phyloP scores from a whole-genome alignment of 2,113 vertebrate genomes.

The Colinus virginianus region DNA sequence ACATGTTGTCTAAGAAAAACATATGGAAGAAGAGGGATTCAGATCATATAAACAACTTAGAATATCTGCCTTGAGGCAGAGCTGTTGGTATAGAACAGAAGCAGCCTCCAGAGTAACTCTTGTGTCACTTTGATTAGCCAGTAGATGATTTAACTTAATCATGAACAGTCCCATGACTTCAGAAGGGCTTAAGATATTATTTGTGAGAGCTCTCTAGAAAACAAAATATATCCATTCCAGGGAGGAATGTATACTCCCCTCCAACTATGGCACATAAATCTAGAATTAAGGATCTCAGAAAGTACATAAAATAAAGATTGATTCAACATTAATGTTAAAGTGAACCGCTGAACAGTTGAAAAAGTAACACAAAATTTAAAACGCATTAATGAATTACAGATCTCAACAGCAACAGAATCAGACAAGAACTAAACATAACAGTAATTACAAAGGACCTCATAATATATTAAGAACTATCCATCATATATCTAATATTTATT shows the following conservation, averaged over 20 bases:
- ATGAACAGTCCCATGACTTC: not conserved
- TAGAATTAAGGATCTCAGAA: not conserved
- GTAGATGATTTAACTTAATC: constrained; percentile 13
- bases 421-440: not conserved
- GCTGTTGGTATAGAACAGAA: not conserved
- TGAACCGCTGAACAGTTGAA: not conserved
- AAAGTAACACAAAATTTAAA: constrained; percentile 4
- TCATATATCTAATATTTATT: not conserved
- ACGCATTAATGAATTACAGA: constrained; percentile 23
- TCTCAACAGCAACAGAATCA: not conserved
- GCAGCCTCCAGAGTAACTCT: not conserved
- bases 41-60: not conserved
- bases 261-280: not conserved
- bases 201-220: not conserved
- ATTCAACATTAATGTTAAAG: not conserved
- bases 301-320: not conserved
- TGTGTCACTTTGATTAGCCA: not conserved
- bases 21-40: not conserved
- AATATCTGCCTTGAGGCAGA: not conserved
- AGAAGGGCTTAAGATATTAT: not conserved
- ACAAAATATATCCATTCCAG: not conserved
- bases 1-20: not conserved
- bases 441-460: not conserved
- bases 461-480: not conserved
- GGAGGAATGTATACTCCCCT: not conserved